phyloP scores from a whole-genome alignment of 2,113 vertebrate species.

The Astatoreochromis straeleni region DNA sequence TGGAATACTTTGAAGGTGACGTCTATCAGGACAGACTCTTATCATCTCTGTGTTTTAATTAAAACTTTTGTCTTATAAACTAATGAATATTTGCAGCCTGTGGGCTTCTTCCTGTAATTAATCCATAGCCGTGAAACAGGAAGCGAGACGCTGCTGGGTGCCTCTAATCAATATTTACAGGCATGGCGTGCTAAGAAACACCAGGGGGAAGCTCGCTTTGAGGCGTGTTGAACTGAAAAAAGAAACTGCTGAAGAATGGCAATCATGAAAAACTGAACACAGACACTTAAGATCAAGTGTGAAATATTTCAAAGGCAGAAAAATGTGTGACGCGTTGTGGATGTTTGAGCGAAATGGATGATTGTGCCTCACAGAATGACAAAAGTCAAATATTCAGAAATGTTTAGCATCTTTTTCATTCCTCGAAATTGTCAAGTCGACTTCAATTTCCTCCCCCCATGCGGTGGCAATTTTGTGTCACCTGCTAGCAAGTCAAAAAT shows the following conservation, averaged over 20 bases:
- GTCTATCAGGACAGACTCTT: background rate
- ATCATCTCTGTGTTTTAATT: background rate
- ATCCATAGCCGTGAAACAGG: background rate
- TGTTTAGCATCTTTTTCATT: background rate
- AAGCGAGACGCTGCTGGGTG: background rate
- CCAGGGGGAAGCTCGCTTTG: background rate
- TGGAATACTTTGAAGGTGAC: background rate
- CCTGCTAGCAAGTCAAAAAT: background rate
- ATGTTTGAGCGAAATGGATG: background rate
- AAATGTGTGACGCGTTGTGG: accelerated
- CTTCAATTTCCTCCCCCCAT: background rate
- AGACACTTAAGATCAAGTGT: background rate
- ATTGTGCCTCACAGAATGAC: background rate
- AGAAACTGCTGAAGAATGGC: background rate
- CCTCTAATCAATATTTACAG: background rate
- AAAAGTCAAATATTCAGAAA: background rate
- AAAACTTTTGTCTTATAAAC: background rate
- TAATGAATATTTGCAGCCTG: background rate
- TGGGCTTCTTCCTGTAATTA: background rate
- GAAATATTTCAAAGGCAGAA: background rate
- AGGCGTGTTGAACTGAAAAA: background rate
- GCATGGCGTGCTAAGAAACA: background rate
- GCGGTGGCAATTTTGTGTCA: background rate
- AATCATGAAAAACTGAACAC: background rate
- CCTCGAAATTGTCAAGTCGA: background rate